A percentile compares a stretch with the other conserved stretches of the same genome.
These are phyloP conservation scores for Thysanoteuthis rhombus DNA, from an alignment of 2,888 invertebrate species.

Conservation along the genomic window DNA sequence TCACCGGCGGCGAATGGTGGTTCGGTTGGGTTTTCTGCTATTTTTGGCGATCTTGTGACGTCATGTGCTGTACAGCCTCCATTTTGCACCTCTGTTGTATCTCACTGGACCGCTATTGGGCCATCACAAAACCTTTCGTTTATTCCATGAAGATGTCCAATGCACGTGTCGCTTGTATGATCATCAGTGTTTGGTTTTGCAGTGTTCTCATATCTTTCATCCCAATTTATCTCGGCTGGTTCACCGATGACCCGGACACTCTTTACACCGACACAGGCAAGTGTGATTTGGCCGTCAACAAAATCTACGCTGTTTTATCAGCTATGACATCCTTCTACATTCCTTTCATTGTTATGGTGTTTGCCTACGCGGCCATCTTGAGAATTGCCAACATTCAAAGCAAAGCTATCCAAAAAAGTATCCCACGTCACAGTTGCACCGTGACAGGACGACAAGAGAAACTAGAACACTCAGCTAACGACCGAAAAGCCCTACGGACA, in stretches of 20 bases:
- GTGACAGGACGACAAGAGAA: neutral
- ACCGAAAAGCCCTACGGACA: conserved; percentile 30
- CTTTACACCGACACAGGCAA: conserved; percentile 35
- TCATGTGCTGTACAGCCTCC: conserved; percentile 66
- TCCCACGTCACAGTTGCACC: neutral
- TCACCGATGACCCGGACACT: conserved; percentile 67
- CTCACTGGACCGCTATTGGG: conserved; percentile 60
- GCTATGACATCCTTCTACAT: conserved; percentile 62
- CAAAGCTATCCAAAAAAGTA: conserved; percentile 45
- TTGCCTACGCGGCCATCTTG: conserved; percentile 59
- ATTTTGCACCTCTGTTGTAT: conserved; percentile 63
- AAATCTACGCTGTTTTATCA: conserved; percentile 62
- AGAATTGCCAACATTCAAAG: conserved; percentile 60
- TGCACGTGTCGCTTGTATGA: conserved; percentile 49
- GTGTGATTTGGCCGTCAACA: conserved; percentile 54
- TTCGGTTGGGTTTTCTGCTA: conserved; percentile 63
- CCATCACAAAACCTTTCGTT: conserved; percentile 60
- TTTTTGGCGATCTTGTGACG: conserved; percentile 65
- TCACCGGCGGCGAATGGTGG: conserved; percentile 50
- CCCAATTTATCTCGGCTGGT: conserved; percentile 64
- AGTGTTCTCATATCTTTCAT: conserved; percentile 61
- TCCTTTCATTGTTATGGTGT: conserved; percentile 61
- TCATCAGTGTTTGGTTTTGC: conserved; percentile 55
- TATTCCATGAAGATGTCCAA: conserved; percentile 57
- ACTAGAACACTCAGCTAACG: neutral